Evolutionary conservation across 1,140 invertebrate genomes (phyloP).

Genomic region (Heliconius hermathena): DNA sequence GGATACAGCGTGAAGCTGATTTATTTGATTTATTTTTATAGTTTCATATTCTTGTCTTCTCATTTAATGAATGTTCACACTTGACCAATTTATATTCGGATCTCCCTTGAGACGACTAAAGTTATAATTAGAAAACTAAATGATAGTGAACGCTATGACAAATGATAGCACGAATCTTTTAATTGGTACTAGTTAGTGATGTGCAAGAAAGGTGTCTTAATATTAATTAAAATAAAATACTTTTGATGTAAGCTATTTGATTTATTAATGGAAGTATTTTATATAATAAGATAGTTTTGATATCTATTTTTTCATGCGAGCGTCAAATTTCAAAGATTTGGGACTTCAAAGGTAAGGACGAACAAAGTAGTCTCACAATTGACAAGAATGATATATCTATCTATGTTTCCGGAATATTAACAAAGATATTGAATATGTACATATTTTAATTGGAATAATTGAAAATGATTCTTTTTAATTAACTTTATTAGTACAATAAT

Average conservation of each 20-base stretch:
- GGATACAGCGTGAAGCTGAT: too few relatives aligned
- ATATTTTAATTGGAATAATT: too few relatives aligned
- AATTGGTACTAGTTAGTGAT: slow-evolving; percentile 30
- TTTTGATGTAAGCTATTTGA: slow-evolving; percentile 8
- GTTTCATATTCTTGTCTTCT: slow-evolving; percentile 19
- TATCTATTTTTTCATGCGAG: background rate
- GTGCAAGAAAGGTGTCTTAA: slow-evolving; percentile 12
- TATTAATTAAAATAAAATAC: slow-evolving; percentile 19
- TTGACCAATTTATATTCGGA: slow-evolving; percentile 34
- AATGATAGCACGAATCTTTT: slow-evolving; percentile 47
- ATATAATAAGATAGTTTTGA: background rate
- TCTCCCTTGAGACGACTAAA: slow-evolving; percentile 53
- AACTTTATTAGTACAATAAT: too few relatives aligned
- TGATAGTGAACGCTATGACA: slow-evolving; percentile 53
- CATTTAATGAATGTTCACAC: slow-evolving; percentile 24
- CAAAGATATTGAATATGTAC: background rate
- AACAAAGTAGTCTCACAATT: background rate
- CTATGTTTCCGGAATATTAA: background rate
- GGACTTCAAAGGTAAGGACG: background rate
- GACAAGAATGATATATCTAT: background rate
- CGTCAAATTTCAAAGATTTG: background rate
- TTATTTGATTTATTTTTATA: too few relatives aligned
- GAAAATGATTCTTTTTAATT: too few relatives aligned
- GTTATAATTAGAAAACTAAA: slow-evolving; percentile 64
- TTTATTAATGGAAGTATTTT: background rate